phyloP scores from a whole-genome alignment of 2,113 vertebrate genomes.

The Tichodroma muraria region DNA sequence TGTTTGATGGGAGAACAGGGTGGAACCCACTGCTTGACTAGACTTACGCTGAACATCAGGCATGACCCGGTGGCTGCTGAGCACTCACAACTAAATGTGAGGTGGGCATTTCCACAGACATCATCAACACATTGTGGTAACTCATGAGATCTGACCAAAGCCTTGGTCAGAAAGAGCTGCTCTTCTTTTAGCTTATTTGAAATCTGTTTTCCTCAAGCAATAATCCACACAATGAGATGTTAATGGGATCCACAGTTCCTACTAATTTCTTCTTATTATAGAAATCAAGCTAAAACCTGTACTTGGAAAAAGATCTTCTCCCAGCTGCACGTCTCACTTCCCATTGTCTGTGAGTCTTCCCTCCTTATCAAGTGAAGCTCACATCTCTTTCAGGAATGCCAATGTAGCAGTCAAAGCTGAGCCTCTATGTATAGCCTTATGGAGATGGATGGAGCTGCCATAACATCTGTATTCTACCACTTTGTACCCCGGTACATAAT shows the following conservation, averaged over 20 bases:
- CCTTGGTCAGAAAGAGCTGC: no score
- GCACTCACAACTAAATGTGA: background rate
- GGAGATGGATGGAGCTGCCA: background rate
- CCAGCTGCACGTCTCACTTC: background rate
- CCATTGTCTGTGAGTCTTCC: background rate
- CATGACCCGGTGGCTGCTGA: background rate
- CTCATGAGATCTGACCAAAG: background rate
- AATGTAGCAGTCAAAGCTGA: background rate
- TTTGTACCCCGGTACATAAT: accelerated
- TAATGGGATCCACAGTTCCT: background rate
- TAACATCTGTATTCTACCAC: background rate
- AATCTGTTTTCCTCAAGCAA: background rate
- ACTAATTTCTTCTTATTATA: background rate
- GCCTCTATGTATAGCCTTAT: accelerated
- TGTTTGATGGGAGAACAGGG: background rate
- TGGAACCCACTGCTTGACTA: background rate
- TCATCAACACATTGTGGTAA: background rate
- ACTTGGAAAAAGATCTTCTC: background rate
- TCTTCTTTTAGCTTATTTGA: background rate
- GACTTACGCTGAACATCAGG: background rate
- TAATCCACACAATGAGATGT: background rate
- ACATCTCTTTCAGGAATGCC: background rate
- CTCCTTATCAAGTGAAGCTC: background rate
- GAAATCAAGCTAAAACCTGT: background rate
- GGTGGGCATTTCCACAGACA: background rate